Base-by-base conservation (phyloP, 2,113 vertebrate genomes). In the Bambusicola thoracicus region DNA sequence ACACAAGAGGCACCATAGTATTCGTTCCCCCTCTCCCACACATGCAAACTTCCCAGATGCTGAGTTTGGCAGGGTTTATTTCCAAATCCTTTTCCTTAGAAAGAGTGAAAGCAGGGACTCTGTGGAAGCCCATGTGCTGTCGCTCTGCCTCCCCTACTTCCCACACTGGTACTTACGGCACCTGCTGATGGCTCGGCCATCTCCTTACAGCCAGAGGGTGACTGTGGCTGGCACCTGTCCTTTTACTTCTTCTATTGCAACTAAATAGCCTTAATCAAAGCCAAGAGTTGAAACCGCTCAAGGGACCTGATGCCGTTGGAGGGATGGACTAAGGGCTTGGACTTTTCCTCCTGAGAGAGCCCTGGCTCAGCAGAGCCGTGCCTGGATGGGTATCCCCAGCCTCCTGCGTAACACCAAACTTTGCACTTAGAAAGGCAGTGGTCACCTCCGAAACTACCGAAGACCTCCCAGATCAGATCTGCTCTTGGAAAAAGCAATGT, bases 201-300 rank as follows among this genome's bases (percentile, higher is more conserved):
- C 51, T 81, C 80, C 85, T 68, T 3, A 19, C 83, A 91, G 43
- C 43, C 34, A 55, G 61, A 81, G 73, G 77, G 74, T 66, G 69
- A 46, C 25, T 70, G 34, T 49, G 38, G 34, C 78, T 82, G 85
- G 20, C 62, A 62, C 55, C 70, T 91, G 48, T 85, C 41, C 63
- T 90, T 44, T 53, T 62, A 75, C 55, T 59, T 95, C 95, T 88
- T 95, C 87, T 96, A 95, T 94, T 92, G 93, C 81, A 95, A 96
- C 93, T 96, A 66, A 96, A 92, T 94, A 96, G 96, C 97, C 97
- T 97, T 97, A 97, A 96, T 96, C 94, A 69, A 93, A 95, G 80
- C 87, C 53, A 94, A 92, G 93, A 85, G 90, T 88, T 87, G 38
- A 90, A 95, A 65, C 68, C 11, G 11, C 66, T 79, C 61, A 65